These are phyloP conservation scores for Pteromalus puparum DNA, from an alignment of 1,140 invertebrate species.

Conservation along the genomic window DNA sequence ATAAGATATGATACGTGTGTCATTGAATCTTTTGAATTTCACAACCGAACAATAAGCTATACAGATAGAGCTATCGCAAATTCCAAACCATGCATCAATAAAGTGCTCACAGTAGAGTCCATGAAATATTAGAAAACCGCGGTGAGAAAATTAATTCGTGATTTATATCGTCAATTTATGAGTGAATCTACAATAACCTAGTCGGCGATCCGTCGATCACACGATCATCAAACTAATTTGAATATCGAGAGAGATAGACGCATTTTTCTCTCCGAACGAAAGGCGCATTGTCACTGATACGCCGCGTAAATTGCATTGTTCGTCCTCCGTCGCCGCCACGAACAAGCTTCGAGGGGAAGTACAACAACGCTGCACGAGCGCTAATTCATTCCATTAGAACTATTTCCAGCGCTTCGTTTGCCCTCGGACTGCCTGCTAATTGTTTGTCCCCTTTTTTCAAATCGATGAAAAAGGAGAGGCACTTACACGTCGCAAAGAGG, in stretches of 20 bases:
- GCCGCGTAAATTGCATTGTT: conserved; percentile 13
- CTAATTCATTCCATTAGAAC: conserved; percentile 12
- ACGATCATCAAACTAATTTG: neutral
- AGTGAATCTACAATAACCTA: neutral
- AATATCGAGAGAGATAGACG: neutral
- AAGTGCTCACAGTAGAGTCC: too few relatives aligned
- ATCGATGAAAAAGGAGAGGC: neutral
- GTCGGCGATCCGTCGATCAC: neutral
- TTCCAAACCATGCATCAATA: neutral
- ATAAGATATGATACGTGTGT: too few relatives aligned
- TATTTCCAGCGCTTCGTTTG: neutral
- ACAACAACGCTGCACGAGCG: neutral
- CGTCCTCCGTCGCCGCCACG: neutral
- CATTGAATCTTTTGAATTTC: too few relatives aligned
- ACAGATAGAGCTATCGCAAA: neutral
- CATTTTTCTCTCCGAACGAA: neutral
- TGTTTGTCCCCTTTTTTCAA: neutral
- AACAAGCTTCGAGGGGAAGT: neutral
- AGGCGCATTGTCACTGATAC: conserved; percentile 5
- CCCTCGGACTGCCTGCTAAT: neutral
- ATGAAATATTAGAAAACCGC: neutral
- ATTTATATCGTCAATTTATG: neutral
- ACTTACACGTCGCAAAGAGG: neutral
- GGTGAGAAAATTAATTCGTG: neutral
- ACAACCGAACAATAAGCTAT: neutral